phyloP scores from a whole-genome alignment of 2,888 invertebrate species.

The Hylaea fasciaria region DNA sequence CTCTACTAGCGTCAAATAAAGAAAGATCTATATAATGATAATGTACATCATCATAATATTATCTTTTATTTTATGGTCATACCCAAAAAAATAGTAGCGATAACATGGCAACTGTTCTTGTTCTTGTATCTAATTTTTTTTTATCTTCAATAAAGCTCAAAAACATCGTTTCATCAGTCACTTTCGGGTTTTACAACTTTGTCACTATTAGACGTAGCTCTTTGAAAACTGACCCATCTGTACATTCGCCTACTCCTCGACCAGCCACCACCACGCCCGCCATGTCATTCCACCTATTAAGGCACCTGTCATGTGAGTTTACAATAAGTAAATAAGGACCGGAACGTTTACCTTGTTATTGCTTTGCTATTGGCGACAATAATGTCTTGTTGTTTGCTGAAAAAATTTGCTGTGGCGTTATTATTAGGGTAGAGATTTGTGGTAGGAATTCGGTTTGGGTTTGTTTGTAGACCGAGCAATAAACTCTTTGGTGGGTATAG shows the following conservation, averaged over 20 bases:
- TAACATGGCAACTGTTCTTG: too few relatives aligned
- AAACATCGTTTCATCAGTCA: too few relatives aligned
- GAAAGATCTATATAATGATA: too few relatives aligned
- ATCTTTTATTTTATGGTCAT: too few relatives aligned
- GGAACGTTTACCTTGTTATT: conserved; percentile 76
- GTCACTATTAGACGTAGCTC: too few relatives aligned
- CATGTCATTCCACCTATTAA: conserved; percentile 83
- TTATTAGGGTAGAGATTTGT: conserved; percentile 40
- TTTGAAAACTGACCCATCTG: conserved; percentile 2
- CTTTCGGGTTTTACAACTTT: too few relatives aligned
- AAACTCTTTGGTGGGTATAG: background rate
- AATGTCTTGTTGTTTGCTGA: conserved; percentile 66
- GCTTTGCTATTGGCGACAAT: conserved; percentile 75
- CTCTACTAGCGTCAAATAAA: too few relatives aligned
- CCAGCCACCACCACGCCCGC: conserved; percentile 70
- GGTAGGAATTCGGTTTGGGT: conserved; percentile 21
- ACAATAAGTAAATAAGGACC: conserved; percentile 83
- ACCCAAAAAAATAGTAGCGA: too few relatives aligned
- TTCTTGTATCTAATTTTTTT: too few relatives aligned
- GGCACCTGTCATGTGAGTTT: conserved; percentile 84
- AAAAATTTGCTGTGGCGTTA: conserved; percentile 68
- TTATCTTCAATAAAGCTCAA: too few relatives aligned
- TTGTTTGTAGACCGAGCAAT: conserved; percentile 1
- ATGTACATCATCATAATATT: too few relatives aligned
- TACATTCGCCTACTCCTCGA: conserved; percentile 51